These are phyloP conservation scores for Cotesia typhae DNA, from an alignment of 1,140 invertebrate genomes.

Conservation along the genomic window DNA sequence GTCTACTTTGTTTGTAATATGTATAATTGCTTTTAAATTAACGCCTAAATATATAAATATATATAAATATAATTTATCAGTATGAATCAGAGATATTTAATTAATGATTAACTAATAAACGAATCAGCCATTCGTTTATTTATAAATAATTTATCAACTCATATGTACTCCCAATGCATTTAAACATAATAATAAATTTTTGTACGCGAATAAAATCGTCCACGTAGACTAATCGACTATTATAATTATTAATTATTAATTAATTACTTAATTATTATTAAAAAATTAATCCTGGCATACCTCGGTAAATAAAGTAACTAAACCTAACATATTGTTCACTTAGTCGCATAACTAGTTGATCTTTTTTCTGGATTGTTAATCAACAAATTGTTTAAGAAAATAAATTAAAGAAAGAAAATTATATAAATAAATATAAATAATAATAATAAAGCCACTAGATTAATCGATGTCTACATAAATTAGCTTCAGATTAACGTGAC, in stretches of 20 bases:
- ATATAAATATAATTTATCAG: background rate
- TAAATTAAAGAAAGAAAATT: background rate
- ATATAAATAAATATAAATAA: conserved; percentile 15
- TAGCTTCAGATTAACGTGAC: too few species aligned
- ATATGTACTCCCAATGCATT: conserved; percentile 30
- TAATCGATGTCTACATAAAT: too few species aligned
- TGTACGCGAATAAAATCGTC: conserved; percentile 31
- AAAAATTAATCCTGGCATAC: background rate
- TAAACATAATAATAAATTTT: conserved; percentile 19
- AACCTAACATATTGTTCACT: background rate
- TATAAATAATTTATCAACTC: conserved; percentile 30
- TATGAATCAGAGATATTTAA: background rate
- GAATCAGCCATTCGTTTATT: conserved; percentile 3
- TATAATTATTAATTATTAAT: background rate
- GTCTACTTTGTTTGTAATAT: conserved; percentile 13
- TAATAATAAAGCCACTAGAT: background rate
- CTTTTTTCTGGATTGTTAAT: background rate
- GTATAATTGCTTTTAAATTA: background rate
- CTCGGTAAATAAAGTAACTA: background rate
- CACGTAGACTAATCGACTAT: conserved; percentile 13
- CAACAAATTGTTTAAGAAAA: too few species aligned
- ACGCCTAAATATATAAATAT: background rate
- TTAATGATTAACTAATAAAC: conserved; percentile 12
- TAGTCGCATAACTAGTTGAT: conserved; percentile 14
- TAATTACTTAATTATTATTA: background rate